These are phyloP conservation scores for Rhegmatorhina hoffmannsi DNA, from an alignment of 2,113 vertebrate genomes.

Conservation along the genomic window DNA sequence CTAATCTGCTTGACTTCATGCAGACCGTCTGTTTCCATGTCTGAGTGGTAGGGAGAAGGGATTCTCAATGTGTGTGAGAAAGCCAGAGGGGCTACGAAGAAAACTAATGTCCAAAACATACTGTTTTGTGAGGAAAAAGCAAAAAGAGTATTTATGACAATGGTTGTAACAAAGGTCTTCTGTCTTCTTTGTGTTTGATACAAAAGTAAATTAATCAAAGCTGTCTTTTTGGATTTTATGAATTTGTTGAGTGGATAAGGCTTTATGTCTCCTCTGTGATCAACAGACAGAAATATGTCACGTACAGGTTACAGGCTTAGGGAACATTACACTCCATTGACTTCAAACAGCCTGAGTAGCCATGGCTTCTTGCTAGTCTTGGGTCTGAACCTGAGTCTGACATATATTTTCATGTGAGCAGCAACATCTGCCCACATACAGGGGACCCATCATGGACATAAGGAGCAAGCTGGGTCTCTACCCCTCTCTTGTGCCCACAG, in stretches of 20 bases:
- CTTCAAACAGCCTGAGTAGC: not conserved
- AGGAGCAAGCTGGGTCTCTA: not conserved
- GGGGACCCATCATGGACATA: rapidly evolving
- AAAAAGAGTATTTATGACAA: not conserved
- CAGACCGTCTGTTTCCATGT: conserved; percentile 20
- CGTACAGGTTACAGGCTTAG: rapidly evolving
- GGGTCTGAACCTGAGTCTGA: not conserved
- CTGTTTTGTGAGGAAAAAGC: not conserved
- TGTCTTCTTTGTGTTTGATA: not conserved
- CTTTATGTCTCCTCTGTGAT: not conserved
- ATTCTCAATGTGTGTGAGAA: not conserved
- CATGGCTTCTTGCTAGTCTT: not conserved
- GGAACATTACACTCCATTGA: not conserved
- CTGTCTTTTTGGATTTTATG: not conserved
- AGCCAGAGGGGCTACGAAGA: not conserved
- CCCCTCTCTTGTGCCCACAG: rapidly evolving
- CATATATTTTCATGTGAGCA: not conserved
- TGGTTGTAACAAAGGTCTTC: not conserved
- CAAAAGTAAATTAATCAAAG: not conserved
- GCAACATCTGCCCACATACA: not conserved
- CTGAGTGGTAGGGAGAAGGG: not conserved
- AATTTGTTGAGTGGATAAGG: not conserved
- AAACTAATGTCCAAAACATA: not conserved
- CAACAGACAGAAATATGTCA: not conserved
- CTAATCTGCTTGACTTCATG: conserved; percentile 39